Base-by-base conservation (phyloP, 2,888 invertebrate genomes). In the Oscheius sp. region DNA sequence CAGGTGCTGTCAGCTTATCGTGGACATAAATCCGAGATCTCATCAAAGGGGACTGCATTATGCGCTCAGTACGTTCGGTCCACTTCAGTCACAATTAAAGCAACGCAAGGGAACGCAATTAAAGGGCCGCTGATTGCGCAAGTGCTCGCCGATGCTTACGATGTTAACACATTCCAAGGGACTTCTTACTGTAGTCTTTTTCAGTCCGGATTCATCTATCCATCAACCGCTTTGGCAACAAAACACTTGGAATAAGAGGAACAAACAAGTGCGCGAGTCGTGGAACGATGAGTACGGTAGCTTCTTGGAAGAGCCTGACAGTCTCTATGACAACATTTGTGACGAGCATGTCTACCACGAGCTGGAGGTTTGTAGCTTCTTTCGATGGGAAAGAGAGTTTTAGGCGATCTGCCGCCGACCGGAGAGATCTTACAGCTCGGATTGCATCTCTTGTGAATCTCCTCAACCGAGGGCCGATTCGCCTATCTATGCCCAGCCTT, bases 401-500 rank as follows among this genome's bases (percentile, higher is more conserved):
- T 27, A 67, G 67, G 34, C 48, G 5, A 50, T 61, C 27, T 68
- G 68, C 23, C 68, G 68, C 2, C 45, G 58, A 15, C 68, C 68
- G 6, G 58, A 58, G 34, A 42, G 68, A 15, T 68, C 68, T 17
- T 68, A 68, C 61, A 68, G 68, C 20, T 68, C 68, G 15, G 68
- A 68, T 37, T 68, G 68, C 23, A 33, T 68, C 15, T 68, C 68
- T 27, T 53, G 50, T 29, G 68, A 68, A 15, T 68, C 68, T n/a
- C 68, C 68, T 3, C 58, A 61, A 17, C 68, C 68, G 2, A 15
- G 68, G 29, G 50, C 48, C 27, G 68, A 58, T 12, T 73, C 73
- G 3, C 78, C 78, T 20, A 72, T 78, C 42, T 78, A 78, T 50
- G 75, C 78, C 15, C 73, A 75, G 34, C 78, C 78, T 17, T 78